Conservation (phyloP, 2,797 vertebrate genomes). For the Anas bernieri region DNA sequence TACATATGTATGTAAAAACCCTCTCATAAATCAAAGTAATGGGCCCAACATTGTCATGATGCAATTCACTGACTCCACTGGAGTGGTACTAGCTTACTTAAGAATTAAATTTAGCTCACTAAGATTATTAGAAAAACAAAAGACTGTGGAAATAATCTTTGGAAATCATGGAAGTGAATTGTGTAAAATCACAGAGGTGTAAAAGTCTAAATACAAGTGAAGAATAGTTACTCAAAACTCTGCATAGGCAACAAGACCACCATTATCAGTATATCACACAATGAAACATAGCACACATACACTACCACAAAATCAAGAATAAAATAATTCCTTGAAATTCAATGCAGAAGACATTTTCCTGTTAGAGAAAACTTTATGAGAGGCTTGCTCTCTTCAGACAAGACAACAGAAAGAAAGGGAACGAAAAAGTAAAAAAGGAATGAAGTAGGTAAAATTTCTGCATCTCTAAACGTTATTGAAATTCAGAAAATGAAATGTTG, state of each 20-base stretch:
- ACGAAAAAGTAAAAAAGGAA: constrained; percentile 15
- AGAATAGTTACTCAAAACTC: not conserved
- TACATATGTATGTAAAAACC: not conserved
- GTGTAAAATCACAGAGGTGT: not conserved
- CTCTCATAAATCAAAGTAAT: not conserved
- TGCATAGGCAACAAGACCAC: not conserved
- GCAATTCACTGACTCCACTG: not conserved
- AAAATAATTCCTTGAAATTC: not conserved
- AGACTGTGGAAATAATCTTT: not conserved
- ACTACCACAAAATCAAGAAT: not conserved
- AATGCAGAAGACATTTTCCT: not conserved
- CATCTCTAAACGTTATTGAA: not conserved
- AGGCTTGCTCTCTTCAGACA: not conserved
- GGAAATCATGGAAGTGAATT: not conserved
- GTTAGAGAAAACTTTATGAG: constrained; percentile 10
- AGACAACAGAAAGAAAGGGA: constrained; percentile 5
- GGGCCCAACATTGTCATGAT: not conserved
- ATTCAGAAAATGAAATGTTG: constrained; percentile 25
- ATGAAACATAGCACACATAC: not conserved
- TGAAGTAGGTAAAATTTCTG: constrained; percentile 16
- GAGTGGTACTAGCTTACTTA: not conserved
- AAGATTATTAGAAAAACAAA: constrained; percentile 33
- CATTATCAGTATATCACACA: not conserved
- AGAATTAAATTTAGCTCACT: constrained; percentile 5
- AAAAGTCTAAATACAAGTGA: not conserved